phyloP scores from a whole-genome alignment of 2,888 invertebrate genomes.

The Scaptomyza cyrtandrae region DNA sequence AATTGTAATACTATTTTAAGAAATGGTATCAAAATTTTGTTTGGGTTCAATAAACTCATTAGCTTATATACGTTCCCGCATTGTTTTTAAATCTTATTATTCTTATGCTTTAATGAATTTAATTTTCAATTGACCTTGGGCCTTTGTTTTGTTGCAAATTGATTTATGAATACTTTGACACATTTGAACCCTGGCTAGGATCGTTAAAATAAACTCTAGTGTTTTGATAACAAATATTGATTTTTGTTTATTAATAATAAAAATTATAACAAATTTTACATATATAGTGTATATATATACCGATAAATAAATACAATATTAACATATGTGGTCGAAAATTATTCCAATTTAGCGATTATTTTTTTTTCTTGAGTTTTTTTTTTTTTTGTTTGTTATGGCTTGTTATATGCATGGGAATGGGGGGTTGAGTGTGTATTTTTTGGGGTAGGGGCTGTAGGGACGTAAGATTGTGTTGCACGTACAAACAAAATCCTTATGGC shows the following conservation, averaged over 20 bases:
- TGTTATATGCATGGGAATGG: conserved; percentile 73
- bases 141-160: conserved; percentile 20
- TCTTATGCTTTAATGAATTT: conserved; percentile 23
- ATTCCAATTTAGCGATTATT: conserved; percentile 22
- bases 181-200: background rate
- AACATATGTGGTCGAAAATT: conserved; percentile 37
- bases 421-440: conserved; percentile 22
- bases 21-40: conserved; percentile 11
- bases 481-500: conserved; percentile 36
- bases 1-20: background rate
- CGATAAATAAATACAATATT: conserved; percentile 73
- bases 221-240: conserved; percentile 63
- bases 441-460: conserved; percentile 19
- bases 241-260: conserved; percentile 48
- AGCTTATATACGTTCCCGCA: conserved; percentile 11
- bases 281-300: conserved; percentile 13
- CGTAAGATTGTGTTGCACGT: conserved; percentile 20
- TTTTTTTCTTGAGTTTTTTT: conserved; percentile 48
- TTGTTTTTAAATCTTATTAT: conserved; percentile 4
- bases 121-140: conserved; percentile 48
- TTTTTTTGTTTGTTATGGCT: conserved; percentile 58
- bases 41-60: conserved; percentile 45
- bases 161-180: conserved; percentile 10
- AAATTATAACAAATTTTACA: conserved; percentile 53
- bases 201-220: background rate